Evolutionary conservation across 2,113 vertebrate species (phyloP).

Genomic region (Ceyx melanurus): DNA sequence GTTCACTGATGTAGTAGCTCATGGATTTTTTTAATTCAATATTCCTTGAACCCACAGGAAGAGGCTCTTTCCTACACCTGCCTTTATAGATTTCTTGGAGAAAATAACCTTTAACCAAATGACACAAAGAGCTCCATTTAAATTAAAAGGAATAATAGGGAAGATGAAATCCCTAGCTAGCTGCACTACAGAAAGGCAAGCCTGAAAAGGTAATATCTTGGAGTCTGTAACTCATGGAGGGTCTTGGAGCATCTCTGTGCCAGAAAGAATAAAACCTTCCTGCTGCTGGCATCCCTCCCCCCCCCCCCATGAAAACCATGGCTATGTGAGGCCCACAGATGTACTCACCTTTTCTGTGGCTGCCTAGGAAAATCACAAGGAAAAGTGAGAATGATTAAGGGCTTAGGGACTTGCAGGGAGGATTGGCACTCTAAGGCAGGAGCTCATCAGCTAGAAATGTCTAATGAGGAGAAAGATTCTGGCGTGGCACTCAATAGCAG

Average conservation of each 20-base stretch:
- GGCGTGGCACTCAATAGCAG: not conserved
- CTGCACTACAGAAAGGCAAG: not conserved
- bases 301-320: not conserved
- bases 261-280: not conserved
- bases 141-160: not conserved
- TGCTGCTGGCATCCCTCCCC: not conserved
- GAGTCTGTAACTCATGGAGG: not conserved
- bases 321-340: too few species aligned
- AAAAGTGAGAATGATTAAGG: not conserved
- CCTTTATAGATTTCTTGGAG: not conserved
- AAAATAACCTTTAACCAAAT: not conserved
- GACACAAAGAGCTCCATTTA: not conserved
- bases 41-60: not conserved
- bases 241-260: not conserved
- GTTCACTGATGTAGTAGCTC: not conserved
- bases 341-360: not conserved
- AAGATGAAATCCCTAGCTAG: not conserved
- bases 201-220: not conserved
- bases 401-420: not conserved
- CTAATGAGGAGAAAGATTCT: not conserved
- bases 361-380: not conserved
- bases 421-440: not conserved
- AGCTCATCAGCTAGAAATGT: not conserved
- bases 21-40: not conserved
- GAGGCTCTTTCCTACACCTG: fast-evolving